phyloP scores from a whole-genome alignment of 2,113 vertebrate genomes.

The Pyrgilauda ruficollis region DNA sequence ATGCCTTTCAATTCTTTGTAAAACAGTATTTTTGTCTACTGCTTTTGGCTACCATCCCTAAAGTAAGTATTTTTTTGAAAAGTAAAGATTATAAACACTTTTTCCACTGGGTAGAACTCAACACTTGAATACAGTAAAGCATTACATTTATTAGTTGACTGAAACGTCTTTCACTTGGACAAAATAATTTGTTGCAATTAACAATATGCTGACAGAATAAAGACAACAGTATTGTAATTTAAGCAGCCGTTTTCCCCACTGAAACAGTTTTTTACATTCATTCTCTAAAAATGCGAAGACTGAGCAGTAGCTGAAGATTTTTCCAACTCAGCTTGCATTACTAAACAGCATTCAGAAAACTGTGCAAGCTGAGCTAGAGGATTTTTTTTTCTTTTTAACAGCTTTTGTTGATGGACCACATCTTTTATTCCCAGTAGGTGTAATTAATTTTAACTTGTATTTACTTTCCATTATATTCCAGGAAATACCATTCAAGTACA shows the following conservation, averaged over 20 bases:
- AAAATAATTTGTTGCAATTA: neutral
- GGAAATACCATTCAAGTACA: neutral
- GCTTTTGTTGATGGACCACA: neutral
- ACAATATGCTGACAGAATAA: neutral
- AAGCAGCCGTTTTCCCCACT: neutral
- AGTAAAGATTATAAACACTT: neutral
- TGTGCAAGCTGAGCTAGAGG: neutral
- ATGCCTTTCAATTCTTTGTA: neutral
- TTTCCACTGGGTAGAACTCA: neutral
- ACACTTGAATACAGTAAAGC: neutral
- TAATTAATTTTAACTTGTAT: neutral
- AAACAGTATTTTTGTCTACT: neutral
- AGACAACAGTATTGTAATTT: neutral
- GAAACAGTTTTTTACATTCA: neutral
- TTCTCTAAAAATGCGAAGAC: neutral
- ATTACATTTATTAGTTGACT: neutral
- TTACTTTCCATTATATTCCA: neutral
- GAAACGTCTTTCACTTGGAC: neutral
- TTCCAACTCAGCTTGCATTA: neutral
- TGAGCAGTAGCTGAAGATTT: neutral
- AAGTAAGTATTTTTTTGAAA: accelerated
- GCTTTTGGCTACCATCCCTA: neutral
- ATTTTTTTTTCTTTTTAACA: neutral
- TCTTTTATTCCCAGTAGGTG: neutral
- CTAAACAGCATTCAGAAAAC: neutral